Conservation (phyloP, 2,888 invertebrate genomes). For the Eudemis profundana region DNA sequence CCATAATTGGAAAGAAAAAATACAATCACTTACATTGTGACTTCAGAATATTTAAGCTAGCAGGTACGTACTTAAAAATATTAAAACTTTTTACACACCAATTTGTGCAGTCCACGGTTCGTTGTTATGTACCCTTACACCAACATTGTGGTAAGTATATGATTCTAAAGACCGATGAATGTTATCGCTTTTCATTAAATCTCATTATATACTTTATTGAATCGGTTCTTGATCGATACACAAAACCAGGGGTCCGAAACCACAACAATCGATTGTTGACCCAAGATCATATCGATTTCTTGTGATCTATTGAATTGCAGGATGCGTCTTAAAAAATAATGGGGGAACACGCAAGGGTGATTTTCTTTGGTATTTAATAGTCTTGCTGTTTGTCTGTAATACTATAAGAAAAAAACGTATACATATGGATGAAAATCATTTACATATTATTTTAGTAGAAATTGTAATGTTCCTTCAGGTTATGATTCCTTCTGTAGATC, state of each 20-base stretch:
- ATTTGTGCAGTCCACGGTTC: neutral
- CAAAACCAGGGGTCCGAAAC: constrained; percentile 61
- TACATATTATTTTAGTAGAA: too few species aligned
- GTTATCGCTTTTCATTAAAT: constrained; percentile 19
- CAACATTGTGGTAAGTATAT: neutral
- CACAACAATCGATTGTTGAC: constrained; percentile 74
- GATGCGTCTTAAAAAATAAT: constrained; percentile 58
- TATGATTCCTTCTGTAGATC: neutral
- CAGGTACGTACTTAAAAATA: too few species aligned
- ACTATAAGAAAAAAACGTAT: constrained; percentile 6
- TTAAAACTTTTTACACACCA: neutral
- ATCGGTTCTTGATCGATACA: constrained; percentile 65
- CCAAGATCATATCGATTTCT: constrained; percentile 75
- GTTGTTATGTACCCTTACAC: neutral
- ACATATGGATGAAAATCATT: too few species aligned
- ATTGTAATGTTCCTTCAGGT: neutral
- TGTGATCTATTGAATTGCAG: constrained; percentile 68
- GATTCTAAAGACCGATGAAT: constrained; percentile 1
- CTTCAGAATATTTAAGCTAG: too few species aligned
- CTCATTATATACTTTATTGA: constrained; percentile 49
- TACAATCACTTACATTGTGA: too few species aligned
- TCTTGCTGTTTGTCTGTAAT: constrained; percentile 19
- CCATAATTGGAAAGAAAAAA: too few species aligned
- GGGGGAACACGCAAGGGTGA: constrained; percentile 53
- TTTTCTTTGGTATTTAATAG: constrained; percentile 54